A percentile compares a stretch with the other conserved stretches of the same genome.
phyloP scores from a whole-genome alignment of 2,113 vertebrate species.

The Thunnus thynnus region DNA sequence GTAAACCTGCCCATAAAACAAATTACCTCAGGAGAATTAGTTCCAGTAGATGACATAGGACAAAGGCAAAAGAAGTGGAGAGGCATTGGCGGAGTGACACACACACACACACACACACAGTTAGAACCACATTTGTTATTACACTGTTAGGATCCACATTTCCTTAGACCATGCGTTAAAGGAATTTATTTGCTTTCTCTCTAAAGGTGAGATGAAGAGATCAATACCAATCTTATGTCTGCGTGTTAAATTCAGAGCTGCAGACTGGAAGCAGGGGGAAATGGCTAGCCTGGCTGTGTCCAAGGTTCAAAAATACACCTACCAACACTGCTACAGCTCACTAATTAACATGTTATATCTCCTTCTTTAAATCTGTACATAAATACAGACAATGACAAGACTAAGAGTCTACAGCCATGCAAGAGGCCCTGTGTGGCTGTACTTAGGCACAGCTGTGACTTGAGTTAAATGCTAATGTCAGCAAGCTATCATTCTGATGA shows the following conservation, averaged over 20 bases:
- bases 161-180: background rate
- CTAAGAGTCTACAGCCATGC: too few species aligned
- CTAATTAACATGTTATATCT: too few species aligned
- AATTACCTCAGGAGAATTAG: conserved; percentile 13
- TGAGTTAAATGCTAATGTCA: too few species aligned
- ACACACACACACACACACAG: conserved; percentile 33
- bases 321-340: too few species aligned
- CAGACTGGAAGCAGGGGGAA: too few species aligned
- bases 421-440: too few species aligned
- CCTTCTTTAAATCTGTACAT: too few species aligned
- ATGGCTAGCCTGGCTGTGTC: too few species aligned
- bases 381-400: too few species aligned
- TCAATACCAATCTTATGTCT: background rate
- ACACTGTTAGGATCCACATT: conserved; percentile 10
- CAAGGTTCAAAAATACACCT: too few species aligned
- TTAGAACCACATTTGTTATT: conserved; percentile 31
- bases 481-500: too few species aligned
- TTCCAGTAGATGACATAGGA: conserved; percentile 23
- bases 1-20: conserved; percentile 27
- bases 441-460: too few species aligned
- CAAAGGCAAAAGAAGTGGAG: conserved; percentile 3
- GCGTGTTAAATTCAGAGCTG: background rate
- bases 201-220: background rate
- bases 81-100: background rate
- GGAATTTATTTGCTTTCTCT: conserved; percentile 4